Evolutionary conservation across 2,113 vertebrate species (phyloP).

Genomic region (Sula dactylatra): DNA sequence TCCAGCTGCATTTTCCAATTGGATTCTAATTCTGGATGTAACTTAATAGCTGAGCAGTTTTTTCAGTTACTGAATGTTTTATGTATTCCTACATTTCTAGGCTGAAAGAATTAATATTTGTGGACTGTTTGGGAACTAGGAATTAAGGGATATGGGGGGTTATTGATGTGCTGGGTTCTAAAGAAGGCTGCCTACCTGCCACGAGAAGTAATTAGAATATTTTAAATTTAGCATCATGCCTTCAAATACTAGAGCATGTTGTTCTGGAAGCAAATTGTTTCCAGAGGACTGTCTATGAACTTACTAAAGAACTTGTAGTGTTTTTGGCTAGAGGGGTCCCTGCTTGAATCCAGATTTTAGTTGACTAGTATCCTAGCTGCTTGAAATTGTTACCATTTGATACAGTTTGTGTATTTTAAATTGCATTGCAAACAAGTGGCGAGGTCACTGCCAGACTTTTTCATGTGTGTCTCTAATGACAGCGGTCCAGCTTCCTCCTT

Average conservation of each 20-base stretch:
- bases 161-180: neutral
- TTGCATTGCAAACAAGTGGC: neutral
- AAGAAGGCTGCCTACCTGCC: neutral
- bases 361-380: neutral
- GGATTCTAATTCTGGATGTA: neutral
- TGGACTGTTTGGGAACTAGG: neutral
- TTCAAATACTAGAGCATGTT: neutral
- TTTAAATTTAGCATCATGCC: neutral
- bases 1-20: neutral
- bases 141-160: neutral
- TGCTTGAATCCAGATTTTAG: neutral
- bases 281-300: neutral
- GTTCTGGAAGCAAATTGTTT: neutral
- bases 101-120: neutral
- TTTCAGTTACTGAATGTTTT: neutral
- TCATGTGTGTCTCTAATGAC: neutral
- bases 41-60: neutral
- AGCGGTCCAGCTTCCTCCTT: neutral
- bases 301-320: neutral
- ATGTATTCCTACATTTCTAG: neutral
- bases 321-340: fast-evolving
- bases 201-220: neutral
- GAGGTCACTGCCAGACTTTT: neutral
- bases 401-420: neutral
- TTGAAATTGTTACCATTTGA: neutral